phyloP scores from a whole-genome alignment of 2,113 vertebrate genomes.

The Neodon shergylaensis region DNA sequence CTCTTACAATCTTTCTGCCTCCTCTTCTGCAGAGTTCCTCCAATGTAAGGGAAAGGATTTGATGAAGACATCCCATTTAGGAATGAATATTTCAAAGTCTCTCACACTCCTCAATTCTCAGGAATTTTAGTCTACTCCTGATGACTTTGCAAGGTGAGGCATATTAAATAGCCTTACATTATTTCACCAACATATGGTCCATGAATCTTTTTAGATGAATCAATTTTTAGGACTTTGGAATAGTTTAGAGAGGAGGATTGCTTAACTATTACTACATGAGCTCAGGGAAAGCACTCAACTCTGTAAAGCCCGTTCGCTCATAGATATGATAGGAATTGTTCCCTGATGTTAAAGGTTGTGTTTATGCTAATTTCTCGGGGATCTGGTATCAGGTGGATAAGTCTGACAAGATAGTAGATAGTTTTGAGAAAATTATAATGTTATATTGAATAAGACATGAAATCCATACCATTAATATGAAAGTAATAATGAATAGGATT shows the following conservation, averaged over 20 bases:
- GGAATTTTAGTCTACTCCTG: neutral
- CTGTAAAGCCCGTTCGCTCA: neutral
- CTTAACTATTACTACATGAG: neutral
- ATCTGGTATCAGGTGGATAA: neutral
- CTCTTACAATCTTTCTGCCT: neutral
- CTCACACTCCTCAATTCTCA: neutral
- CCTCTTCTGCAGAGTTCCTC: neutral
- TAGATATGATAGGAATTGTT: neutral
- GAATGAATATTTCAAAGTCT: neutral
- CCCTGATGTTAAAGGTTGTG: neutral
- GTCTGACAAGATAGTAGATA: neutral
- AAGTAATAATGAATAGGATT: conserved; percentile 40
- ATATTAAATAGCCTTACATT: neutral
- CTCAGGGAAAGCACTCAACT: neutral
- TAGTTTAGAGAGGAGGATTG: neutral
- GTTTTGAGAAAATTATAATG: neutral
- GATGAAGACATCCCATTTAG: neutral
- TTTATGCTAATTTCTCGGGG: neutral
- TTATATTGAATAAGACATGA: neutral
- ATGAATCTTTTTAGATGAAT: neutral
- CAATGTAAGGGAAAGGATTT: neutral
- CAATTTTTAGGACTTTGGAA: neutral
- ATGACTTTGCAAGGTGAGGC: neutral
- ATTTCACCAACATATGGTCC: neutral
- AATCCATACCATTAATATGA: neutral